A percentile compares a stretch with the other conserved stretches of the same genome.
These are phyloP conservation scores for Rana temporaria DNA, from an alignment of 2,113 vertebrate species.

Conservation along the genomic window DNA sequence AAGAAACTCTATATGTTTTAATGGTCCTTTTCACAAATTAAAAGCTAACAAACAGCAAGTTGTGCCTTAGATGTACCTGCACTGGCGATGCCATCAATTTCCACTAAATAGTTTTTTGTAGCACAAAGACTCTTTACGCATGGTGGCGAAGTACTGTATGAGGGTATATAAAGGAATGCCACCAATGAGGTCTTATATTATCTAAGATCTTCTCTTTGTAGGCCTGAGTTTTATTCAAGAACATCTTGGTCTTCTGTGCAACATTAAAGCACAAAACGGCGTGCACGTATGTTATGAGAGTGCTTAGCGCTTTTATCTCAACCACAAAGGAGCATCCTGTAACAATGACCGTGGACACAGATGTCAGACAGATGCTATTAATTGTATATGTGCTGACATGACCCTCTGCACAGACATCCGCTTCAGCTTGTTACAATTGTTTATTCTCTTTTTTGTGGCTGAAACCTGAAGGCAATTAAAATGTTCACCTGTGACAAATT, in stretches of 20 bases:
- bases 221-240: background rate
- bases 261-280: constrained; percentile 19
- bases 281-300: background rate
- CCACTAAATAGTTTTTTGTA: too few species aligned
- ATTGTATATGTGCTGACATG: constrained; percentile 20
- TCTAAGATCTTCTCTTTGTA: background rate
- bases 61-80: background rate
- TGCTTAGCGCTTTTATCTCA: constrained; percentile 13
- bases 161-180: background rate
- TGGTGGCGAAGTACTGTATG: background rate
- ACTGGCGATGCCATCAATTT: background rate
- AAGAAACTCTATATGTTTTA: too few species aligned
- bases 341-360: background rate
- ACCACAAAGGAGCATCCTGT: background rate
- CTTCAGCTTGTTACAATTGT: constrained; percentile 6
- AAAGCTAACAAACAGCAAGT: too few species aligned
- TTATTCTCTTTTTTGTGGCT: background rate
- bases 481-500: background rate
- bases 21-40: too few species aligned
- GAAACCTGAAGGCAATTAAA: background rate
- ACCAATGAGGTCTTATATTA: background rate
- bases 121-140: background rate
- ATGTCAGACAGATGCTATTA: background rate
- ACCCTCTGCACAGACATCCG: constrained; percentile 21
- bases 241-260: background rate